Percentiles rank a stretch among this genome's conserved stretches.
Conservation (phyloP, 2,888 invertebrate species). For the Rhorus exstirpatorius region DNA sequence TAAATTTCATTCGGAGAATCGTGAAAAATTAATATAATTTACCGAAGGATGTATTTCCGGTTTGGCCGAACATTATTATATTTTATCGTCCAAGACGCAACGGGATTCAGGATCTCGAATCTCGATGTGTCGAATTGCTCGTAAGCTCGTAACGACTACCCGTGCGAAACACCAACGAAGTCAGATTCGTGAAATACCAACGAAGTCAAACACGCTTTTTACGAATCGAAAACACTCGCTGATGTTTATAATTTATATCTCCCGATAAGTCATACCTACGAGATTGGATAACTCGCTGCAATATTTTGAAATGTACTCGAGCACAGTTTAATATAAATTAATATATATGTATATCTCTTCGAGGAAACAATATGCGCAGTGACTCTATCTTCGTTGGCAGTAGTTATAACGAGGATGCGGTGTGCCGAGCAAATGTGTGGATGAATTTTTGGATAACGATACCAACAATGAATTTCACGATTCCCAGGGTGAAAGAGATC, state of each 20-base stretch:
- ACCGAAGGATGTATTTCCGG: slow-evolving; percentile 85
- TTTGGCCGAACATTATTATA: slow-evolving; percentile 82
- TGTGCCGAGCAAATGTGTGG: too few species aligned
- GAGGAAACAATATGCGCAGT: neutral
- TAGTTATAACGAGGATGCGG: too few species aligned
- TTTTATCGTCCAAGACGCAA: slow-evolving; percentile 17
- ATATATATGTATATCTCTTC: neutral
- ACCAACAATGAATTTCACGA: too few species aligned
- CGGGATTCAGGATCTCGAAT: slow-evolving; percentile 4
- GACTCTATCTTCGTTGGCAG: too few species aligned
- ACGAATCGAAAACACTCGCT: neutral
- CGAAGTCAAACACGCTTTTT: neutral
- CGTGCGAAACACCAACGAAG: too few species aligned
- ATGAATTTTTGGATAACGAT: too few species aligned
- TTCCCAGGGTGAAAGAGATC: too few species aligned
- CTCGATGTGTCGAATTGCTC: too few species aligned
- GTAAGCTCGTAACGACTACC: neutral
- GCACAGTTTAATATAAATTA: neutral
- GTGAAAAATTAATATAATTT: slow-evolving; percentile 73
- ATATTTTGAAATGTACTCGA: neutral
- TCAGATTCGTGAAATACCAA: too few species aligned
- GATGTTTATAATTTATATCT: slow-evolving; percentile 6
- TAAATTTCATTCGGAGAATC: slow-evolving; percentile 6
- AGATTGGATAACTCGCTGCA: neutral
- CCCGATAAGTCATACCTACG: neutral